phyloP scores from a whole-genome alignment of 2,797 vertebrate genomes.

The Macroramphosus scolopax region DNA sequence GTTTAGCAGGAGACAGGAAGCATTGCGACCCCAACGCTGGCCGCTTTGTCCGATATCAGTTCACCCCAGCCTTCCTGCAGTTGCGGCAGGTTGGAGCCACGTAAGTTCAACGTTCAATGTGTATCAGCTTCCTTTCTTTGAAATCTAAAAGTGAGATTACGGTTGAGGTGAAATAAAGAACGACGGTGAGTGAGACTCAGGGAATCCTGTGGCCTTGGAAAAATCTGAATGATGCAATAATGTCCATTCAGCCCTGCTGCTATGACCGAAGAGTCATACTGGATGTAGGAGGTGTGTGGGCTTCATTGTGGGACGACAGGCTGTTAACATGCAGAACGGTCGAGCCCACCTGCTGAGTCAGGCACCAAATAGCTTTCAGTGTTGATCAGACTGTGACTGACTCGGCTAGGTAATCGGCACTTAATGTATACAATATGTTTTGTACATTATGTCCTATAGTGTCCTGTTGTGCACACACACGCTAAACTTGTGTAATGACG shows the following conservation, averaged over 20 bases:
- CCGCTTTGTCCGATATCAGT: conserved; percentile 95
- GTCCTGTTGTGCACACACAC: too few relatives aligned
- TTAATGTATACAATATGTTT: conserved; percentile 1
- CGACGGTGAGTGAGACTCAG: not conserved
- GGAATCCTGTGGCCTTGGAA: not conserved
- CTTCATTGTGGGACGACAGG: conserved; percentile 27
- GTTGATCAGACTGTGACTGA: conserved; percentile 17
- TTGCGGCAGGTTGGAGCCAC: conserved; percentile 96
- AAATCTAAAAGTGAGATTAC: not conserved
- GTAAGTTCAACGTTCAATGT: too few relatives aligned
- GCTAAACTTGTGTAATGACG: too few relatives aligned
- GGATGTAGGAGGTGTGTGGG: conserved; percentile 45
- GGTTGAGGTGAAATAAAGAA: not conserved
- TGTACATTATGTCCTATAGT: too few relatives aligned
- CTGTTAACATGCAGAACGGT: conserved; percentile 32
- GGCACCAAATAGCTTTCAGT: conserved; percentile 26
- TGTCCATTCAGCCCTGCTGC: conserved; percentile 8
- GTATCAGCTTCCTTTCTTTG: too few relatives aligned
- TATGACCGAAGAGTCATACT: conserved; percentile 13
- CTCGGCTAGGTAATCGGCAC: not conserved
- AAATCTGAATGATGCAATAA: conserved; percentile 5
- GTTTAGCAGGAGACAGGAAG: conserved; percentile 80
- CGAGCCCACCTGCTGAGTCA: conserved; percentile 39
- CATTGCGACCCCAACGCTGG: conserved; percentile 92
- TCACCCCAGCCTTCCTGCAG: conserved; percentile 93